These are phyloP conservation scores for Pteronotus mesoamericanus DNA, from an alignment of 2,797 vertebrate genomes.

Conservation along the genomic window DNA sequence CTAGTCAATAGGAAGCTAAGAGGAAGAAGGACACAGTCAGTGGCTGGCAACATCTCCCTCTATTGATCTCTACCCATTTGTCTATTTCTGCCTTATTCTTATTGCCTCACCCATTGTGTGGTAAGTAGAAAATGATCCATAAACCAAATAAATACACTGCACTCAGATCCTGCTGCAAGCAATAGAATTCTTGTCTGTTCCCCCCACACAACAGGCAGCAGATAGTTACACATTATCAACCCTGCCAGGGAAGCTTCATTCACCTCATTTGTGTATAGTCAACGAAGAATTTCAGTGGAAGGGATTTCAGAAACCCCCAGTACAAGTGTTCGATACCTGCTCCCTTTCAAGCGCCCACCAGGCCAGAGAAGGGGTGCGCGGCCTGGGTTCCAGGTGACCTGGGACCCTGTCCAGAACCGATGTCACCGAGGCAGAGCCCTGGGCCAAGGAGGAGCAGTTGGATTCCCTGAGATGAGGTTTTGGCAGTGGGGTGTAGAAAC, in stretches of 20 bases:
- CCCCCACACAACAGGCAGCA: neutral
- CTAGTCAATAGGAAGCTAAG: neutral
- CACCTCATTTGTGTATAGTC: neutral
- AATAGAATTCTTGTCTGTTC: neutral
- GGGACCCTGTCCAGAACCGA: neutral
- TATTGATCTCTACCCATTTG: neutral
- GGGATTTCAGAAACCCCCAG: too few relatives aligned
- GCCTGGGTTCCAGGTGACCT: neutral
- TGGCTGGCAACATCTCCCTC: accelerated
- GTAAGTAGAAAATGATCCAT: neutral
- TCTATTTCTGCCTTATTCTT: neutral
- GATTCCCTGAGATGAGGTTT: neutral
- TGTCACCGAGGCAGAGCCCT: neutral
- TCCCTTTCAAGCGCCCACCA: too few relatives aligned
- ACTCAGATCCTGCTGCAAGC: neutral
- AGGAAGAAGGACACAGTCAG: neutral
- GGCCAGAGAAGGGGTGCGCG: too few relatives aligned
- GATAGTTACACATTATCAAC: neutral
- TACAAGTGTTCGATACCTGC: too few relatives aligned
- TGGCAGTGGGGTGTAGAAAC: neutral
- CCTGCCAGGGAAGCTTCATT: neutral
- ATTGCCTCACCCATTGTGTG: neutral
- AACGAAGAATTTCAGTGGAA: neutral
- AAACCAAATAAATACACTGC: neutral
- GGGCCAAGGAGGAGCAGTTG: neutral